phyloP scores from a whole-genome alignment of 2,113 vertebrate genomes.

The Chloropsis hardwickii region DNA sequence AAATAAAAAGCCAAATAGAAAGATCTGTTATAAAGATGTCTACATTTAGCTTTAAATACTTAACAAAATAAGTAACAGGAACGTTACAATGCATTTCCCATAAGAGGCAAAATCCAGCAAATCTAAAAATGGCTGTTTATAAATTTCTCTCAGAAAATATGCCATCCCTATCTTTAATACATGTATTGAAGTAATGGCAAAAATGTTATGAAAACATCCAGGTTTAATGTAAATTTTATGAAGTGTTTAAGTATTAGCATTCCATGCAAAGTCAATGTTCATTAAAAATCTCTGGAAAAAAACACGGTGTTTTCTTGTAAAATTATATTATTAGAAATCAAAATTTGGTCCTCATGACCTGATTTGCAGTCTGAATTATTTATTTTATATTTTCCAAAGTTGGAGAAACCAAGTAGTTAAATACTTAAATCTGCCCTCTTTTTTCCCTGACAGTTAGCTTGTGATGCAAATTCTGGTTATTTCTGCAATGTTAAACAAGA shows the following conservation, averaged over 20 bases:
- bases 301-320: neutral
- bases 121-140: neutral
- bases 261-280: neutral
- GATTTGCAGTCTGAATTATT: neutral
- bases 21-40: neutral
- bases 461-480: neutral
- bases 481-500: neutral
- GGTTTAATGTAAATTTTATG: neutral
- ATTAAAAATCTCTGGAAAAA: neutral
- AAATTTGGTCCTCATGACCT: neutral
- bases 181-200: neutral
- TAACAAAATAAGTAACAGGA: neutral
- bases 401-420: neutral
- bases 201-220: neutral
- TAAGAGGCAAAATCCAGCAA: neutral
- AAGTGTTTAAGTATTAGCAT: neutral
- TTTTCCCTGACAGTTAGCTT: neutral
- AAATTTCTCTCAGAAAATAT: neutral
- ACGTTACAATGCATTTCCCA: neutral
- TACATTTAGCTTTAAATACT: neutral
- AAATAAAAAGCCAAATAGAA: neutral
- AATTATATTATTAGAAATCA: neutral
- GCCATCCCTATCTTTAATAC: neutral
- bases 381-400: neutral
- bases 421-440: neutral